Evolutionary conservation across 2,888 invertebrate genomes (phyloP).

Genomic region (Conchocele bisecta): DNA sequence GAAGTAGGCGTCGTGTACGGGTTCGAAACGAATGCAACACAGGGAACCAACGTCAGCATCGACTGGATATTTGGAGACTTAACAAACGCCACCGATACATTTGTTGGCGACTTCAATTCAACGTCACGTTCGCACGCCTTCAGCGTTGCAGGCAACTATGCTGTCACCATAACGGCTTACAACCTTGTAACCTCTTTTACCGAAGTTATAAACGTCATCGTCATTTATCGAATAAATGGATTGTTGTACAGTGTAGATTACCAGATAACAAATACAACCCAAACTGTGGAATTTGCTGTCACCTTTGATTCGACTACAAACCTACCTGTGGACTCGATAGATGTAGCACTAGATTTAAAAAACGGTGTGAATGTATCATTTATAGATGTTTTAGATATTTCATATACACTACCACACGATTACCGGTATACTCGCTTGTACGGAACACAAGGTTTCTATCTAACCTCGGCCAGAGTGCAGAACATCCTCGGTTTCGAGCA

Average conservation of each 20-base stretch:
- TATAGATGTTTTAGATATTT: background rate
- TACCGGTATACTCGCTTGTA: slow-evolving; percentile 15
- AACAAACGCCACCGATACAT: background rate
- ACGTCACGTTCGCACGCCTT: background rate
- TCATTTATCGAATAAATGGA: background rate
- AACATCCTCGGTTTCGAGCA: slow-evolving; percentile 21
- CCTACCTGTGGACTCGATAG: slow-evolving; percentile 39
- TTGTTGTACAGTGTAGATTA: background rate
- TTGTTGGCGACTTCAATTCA: slow-evolving; percentile 6
- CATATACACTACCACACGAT: background rate
- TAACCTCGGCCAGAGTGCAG: slow-evolving; percentile 16
- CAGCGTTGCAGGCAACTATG: background rate
- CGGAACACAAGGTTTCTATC: slow-evolving; percentile 37
- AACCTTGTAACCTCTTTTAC: background rate
- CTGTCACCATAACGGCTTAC: background rate
- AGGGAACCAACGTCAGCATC: slow-evolving; percentile 24
- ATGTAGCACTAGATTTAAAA: slow-evolving; percentile 25
- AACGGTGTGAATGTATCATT: background rate
- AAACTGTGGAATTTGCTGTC: background rate
- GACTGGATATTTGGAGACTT: slow-evolving; percentile 2
- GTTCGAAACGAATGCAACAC: slow-evolving; percentile 24
- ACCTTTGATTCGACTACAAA: background rate
- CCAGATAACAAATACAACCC: background rate
- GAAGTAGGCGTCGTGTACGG: slow-evolving; percentile 15
- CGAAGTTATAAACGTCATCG: background rate